These are phyloP conservation scores for Naja naja DNA, from an alignment of 2,113 vertebrate genomes.

Conservation along the genomic window DNA sequence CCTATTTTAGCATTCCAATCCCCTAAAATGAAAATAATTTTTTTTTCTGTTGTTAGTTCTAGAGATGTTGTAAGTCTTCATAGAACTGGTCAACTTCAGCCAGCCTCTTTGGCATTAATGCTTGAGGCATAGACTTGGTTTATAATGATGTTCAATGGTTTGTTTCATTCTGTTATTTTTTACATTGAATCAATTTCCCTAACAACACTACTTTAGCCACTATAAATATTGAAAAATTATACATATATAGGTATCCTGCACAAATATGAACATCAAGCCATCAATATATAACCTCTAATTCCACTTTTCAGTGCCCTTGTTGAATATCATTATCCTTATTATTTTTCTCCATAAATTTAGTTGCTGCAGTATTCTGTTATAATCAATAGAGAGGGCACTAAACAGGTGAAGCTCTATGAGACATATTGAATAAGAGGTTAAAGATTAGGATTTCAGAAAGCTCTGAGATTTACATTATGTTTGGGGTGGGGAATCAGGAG, in stretches of 20 bases:
- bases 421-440: neutral
- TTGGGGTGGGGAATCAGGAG: neutral
- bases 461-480: neutral
- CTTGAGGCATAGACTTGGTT: no score
- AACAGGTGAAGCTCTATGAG: neutral
- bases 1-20: no score
- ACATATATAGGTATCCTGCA: neutral
- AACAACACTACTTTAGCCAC: neutral
- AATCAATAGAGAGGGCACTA: neutral
- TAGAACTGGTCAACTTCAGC: no score
- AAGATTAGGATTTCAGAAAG: neutral
- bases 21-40: no score
- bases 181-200: no score
- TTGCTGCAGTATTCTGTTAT: neutral
- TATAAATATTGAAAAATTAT: neutral
- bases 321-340: neutral
- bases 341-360: neutral
- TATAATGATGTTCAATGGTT: no score
- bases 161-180: no score
- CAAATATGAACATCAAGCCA: neutral
- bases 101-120: no score
- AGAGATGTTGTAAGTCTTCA: no score
- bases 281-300: neutral
- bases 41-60: no score
- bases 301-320: neutral